These are phyloP conservation scores for Graptemys geographica DNA, from an alignment of 2,797 vertebrate species.

Conservation along the genomic window DNA sequence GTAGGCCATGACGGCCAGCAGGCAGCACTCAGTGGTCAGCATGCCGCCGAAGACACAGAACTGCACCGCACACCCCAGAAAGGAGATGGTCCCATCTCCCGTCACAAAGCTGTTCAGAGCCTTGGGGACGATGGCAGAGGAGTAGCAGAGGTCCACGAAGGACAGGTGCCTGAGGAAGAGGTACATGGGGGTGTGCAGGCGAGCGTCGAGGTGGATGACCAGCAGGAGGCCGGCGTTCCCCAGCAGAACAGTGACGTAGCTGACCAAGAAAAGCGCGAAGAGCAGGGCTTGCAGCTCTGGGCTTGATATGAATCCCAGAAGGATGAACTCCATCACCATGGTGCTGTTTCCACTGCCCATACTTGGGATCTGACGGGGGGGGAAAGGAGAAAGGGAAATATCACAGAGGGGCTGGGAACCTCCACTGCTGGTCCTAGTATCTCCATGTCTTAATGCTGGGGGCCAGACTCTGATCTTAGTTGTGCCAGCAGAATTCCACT, in stretches of 20 bases:
- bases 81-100: neutral
- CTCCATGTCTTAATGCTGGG: too few species aligned
- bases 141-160: conserved; percentile 16
- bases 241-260: neutral
- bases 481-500: too few species aligned
- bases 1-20: conserved; percentile 10
- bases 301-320: neutral
- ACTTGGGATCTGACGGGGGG: neutral
- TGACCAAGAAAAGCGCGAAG: neutral
- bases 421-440: neutral
- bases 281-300: neutral
- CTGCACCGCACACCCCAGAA: neutral
- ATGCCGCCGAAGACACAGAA: neutral
- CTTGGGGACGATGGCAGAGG: neutral
- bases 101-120: neutral
- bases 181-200: neutral
- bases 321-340: neutral
- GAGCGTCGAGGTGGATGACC: neutral
- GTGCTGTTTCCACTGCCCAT: neutral
- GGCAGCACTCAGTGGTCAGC: neutral
- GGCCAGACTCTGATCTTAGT: too few species aligned
- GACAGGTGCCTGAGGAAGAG: neutral
- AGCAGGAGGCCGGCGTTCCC: conserved; percentile 34
- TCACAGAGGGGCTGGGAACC: neutral
- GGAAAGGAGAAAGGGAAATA: neutral